A percentile compares a stretch with the other conserved stretches of the same genome.
phyloP scores from a whole-genome alignment of 2,797 vertebrate species.

The Perdix hodgsoniae region DNA sequence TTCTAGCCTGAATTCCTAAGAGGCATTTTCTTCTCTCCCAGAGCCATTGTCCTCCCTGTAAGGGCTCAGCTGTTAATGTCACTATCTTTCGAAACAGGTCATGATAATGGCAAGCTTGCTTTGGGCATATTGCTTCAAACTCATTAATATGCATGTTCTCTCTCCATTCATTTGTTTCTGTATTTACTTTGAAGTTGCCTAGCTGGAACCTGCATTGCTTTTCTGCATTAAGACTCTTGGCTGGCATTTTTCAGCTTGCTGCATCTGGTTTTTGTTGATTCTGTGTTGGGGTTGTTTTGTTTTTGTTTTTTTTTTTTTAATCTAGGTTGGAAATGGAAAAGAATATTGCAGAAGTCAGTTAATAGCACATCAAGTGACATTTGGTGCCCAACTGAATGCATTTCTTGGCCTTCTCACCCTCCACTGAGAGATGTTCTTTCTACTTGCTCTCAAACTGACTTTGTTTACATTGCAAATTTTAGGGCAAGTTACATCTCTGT shows the following conservation, averaged over 20 bases:
- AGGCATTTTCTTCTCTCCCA: conserved; percentile 16
- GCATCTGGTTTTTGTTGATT: background rate
- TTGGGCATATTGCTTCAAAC: conserved; percentile 23
- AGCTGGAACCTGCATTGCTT: conserved; percentile 33
- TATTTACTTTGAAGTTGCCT: conserved; percentile 71
- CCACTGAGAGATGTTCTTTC: background rate
- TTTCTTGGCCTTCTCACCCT: conserved; percentile 22
- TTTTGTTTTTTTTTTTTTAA: background rate
- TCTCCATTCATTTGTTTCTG: conserved; percentile 52
- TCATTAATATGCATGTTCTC: conserved; percentile 65
- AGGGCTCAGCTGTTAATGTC: conserved; percentile 56
- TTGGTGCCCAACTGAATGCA: conserved; percentile 19
- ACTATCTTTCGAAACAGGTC: conserved; percentile 55
- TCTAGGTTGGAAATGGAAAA: background rate
- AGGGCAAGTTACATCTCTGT: background rate
- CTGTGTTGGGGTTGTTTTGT: background rate
- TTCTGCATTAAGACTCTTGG: conserved; percentile 55
- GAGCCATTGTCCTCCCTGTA: background rate
- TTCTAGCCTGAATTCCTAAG: conserved; percentile 63
- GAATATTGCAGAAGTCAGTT: conserved; percentile 14
- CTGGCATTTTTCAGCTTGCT: conserved; percentile 55
- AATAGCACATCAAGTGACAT: conserved; percentile 28
- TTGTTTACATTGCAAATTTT: conserved; percentile 10
- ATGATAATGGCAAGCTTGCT: conserved; percentile 64
- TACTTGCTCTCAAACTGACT: background rate